A percentile compares a stretch with the other conserved stretches of the same genome.
Evolutionary conservation across 1,140 invertebrate species (phyloP).

Genomic region (Argopecten irradians): DNA sequence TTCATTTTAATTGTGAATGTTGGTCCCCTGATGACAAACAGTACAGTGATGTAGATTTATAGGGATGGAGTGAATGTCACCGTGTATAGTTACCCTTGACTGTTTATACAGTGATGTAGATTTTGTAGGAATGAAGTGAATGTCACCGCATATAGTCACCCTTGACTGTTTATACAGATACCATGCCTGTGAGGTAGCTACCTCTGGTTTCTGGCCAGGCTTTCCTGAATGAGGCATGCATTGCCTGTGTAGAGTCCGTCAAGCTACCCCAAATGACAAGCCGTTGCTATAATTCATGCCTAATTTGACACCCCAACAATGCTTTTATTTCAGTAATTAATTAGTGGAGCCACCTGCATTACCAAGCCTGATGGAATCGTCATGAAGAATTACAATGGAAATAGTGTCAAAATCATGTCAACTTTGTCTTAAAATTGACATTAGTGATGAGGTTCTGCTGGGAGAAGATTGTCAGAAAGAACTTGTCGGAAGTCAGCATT

Average conservation of each 20-base stretch:
- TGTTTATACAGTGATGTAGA: too few species aligned
- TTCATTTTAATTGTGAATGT: too few species aligned
- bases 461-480: neutral
- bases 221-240: neutral
- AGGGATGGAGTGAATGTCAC: too few species aligned
- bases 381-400: neutral
- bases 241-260: neutral
- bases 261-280: neutral
- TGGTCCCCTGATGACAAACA: too few species aligned
- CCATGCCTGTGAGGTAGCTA: neutral
- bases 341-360: neutral
- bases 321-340: neutral
- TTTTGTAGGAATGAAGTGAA: too few species aligned
- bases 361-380: neutral
- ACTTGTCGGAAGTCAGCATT: neutral
- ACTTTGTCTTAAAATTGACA: slow-evolving; percentile 2
- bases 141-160: neutral
- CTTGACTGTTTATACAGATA: neutral
- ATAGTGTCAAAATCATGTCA: slow-evolving; percentile 11
- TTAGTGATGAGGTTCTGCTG: neutral
- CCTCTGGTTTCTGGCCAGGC: neutral
- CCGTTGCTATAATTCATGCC: neutral
- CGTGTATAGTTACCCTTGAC: neutral
- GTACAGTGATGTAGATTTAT: too few species aligned
- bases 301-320: slow-evolving; percentile 5